phyloP scores from a whole-genome alignment of 2,888 invertebrate species.

The Gortyna flavago region DNA sequence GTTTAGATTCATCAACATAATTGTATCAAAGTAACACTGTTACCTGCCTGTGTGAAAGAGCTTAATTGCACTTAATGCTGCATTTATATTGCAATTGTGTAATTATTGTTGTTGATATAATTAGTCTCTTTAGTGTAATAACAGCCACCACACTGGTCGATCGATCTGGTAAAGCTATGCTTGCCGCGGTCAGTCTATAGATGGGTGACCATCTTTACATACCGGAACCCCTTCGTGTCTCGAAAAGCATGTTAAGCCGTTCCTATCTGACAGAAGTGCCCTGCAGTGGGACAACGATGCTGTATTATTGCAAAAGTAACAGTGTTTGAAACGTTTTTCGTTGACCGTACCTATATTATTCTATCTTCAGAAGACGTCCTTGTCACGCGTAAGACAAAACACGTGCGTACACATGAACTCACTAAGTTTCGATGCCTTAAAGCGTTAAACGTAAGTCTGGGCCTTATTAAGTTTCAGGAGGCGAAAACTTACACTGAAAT shows the following conservation, averaged over 20 bases:
- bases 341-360: neutral
- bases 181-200: neutral
- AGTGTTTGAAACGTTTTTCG: neutral
- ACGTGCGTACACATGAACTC: conserved; percentile 12
- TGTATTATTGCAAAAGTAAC: neutral
- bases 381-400: neutral
- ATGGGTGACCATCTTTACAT: neutral
- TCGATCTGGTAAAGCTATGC: neutral
- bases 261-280: neutral
- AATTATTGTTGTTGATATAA: neutral
- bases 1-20: conserved; percentile 61
- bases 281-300: too few relatives aligned
- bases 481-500: conserved; percentile 20
- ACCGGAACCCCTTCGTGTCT: neutral
- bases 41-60: conserved; percentile 51
- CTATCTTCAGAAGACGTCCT: neutral
- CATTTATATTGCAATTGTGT: neutral
- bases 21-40: conserved; percentile 55
- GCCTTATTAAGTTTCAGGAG: conserved; percentile 19
- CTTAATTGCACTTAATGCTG: conserved; percentile 27
- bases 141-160: neutral
- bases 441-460: conserved; percentile 21
- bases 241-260: neutral
- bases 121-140: neutral
- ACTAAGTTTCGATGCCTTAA: conserved; percentile 33